Conservation (phyloP, 2,888 invertebrate species). For the Tetramorium bicarinatum region DNA sequence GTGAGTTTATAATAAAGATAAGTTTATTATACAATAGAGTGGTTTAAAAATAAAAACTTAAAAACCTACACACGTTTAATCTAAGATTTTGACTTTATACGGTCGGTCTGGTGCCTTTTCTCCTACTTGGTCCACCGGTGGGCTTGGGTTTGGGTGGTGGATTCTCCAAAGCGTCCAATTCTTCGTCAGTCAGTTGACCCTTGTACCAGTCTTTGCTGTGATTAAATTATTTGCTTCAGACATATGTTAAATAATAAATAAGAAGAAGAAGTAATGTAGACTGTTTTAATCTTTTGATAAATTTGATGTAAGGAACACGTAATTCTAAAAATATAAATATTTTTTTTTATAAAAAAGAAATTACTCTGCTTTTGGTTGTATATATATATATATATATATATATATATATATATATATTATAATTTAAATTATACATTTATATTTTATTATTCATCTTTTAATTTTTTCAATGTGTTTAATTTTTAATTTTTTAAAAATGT, state of each 20-base stretch:
- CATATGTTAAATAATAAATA: neutral
- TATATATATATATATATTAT: neutral
- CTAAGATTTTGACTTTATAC: slow-evolving; percentile 41
- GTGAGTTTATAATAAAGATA: slow-evolving; percentile 62
- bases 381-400: neutral
- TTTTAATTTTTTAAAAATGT: neutral
- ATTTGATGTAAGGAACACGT: neutral
- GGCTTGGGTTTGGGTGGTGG: slow-evolving; percentile 90
- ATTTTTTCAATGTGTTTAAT: neutral
- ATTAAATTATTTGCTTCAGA: slow-evolving; percentile 51
- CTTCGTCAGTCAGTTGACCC: slow-evolving; percentile 93
- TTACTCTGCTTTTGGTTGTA: neutral
- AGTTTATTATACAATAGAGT: slow-evolving; percentile 73
- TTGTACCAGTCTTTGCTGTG: slow-evolving; percentile 97
- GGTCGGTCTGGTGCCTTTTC: slow-evolving; percentile 86
- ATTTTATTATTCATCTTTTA: neutral
- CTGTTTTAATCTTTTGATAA: neutral
- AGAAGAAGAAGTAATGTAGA: neutral
- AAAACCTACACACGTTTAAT: slow-evolving; percentile 61
- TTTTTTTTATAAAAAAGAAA: neutral
- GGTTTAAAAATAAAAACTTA: slow-evolving; percentile 64
- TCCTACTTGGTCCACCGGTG: slow-evolving; percentile 86
- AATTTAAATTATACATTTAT: slow-evolving; percentile 4
- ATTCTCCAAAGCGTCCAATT: slow-evolving; percentile 93
- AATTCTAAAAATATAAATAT: neutral